Evolutionary conservation across 1,140 invertebrate species (phyloP).

Genomic region (Atta cephalotes): DNA sequence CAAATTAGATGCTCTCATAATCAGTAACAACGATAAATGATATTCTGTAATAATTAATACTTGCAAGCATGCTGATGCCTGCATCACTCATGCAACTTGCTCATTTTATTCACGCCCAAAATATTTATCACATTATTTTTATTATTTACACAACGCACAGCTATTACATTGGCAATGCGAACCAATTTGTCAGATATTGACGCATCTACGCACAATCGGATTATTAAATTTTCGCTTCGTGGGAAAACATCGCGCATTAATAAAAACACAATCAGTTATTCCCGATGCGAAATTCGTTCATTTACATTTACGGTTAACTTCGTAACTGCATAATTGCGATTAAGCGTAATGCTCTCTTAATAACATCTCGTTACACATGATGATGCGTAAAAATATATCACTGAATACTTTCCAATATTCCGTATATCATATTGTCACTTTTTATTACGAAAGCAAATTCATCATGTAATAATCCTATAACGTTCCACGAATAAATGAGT

Average conservation of each 20-base stretch:
- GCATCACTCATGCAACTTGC: neutral
- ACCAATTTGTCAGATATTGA: neutral
- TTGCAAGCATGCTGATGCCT: neutral
- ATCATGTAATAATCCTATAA: conserved; percentile 50
- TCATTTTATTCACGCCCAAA: neutral
- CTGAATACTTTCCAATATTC: conserved; percentile 10
- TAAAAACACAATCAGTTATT: neutral
- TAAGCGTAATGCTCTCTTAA: neutral
- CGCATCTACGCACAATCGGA: neutral
- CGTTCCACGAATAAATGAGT: conserved; percentile 39
- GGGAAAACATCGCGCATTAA: neutral
- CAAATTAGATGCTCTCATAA: neutral
- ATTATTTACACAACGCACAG: neutral
- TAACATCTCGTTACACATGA: neutral
- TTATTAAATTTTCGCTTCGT: conserved; percentile 4
- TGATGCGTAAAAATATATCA: conserved; percentile 4
- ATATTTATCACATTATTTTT: conserved; percentile 3
- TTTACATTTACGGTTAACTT: neutral
- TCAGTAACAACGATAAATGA: neutral
- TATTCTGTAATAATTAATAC: neutral
- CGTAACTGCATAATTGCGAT: neutral
- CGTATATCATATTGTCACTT: neutral
- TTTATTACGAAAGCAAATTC: neutral
- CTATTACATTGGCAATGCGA: neutral
- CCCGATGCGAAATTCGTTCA: conserved; percentile 9